Evolutionary conservation across 2,888 invertebrate species (phyloP).

Genomic region (Campoletis raptor): DNA sequence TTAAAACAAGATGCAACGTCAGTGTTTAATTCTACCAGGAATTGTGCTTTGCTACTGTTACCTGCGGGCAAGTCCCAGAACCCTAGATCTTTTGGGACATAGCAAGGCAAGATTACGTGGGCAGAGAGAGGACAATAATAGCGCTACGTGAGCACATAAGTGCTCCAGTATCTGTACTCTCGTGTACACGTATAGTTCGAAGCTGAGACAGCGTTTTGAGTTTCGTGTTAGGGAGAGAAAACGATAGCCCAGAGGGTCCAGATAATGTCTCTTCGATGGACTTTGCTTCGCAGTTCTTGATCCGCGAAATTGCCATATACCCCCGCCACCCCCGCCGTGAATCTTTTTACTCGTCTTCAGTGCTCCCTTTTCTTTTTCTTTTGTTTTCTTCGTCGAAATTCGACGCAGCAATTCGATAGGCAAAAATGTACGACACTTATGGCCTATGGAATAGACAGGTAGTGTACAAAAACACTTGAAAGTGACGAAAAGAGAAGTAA

Average conservation of each 20-base stretch:
- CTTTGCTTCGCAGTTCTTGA: constrained; percentile 41
- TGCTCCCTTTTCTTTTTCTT: background rate
- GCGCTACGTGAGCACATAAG: constrained; percentile 47
- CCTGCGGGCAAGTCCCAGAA: background rate
- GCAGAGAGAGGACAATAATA: constrained; percentile 41
- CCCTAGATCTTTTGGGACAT: background rate
- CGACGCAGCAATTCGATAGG: constrained; percentile 31
- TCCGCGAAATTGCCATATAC: constrained; percentile 54
- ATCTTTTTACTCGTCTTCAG: constrained; percentile 5
- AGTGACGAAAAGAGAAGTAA: background rate
- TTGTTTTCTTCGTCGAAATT: constrained; percentile 9
- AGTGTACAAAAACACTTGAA: background rate
- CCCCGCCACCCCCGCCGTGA: background rate
- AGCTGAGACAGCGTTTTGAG: constrained; percentile 63
- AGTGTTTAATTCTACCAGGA: background rate
- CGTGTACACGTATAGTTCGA: constrained; percentile 26
- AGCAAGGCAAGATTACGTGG: background rate
- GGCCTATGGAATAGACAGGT: background rate
- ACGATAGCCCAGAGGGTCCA: constrained; percentile 37
- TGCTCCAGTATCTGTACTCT: constrained; percentile 7
- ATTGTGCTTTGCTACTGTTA: background rate
- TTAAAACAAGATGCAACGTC: constrained; percentile 6
- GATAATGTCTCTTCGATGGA: constrained; percentile 15
- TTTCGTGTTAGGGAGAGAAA: constrained; percentile 49
- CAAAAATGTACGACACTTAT: background rate